phyloP scores from a whole-genome alignment of 2,888 invertebrate species.

The Beris morrisii region DNA sequence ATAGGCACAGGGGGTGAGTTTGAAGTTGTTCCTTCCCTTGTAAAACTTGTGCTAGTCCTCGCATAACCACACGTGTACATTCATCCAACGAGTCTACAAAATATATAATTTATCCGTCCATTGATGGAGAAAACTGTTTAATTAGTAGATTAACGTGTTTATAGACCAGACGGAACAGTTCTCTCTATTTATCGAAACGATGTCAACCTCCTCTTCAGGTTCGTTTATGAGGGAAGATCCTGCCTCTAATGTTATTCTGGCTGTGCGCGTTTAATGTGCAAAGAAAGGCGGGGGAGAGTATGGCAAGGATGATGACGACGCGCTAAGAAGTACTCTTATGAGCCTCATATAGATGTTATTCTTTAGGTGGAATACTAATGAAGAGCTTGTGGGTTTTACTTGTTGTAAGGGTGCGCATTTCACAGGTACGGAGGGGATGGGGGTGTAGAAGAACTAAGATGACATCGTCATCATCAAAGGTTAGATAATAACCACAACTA shows the following conservation, averaged over 20 bases:
- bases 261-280: neutral
- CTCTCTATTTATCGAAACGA: slow-evolving; percentile 22
- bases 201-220: slow-evolving; percentile 16
- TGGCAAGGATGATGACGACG: slow-evolving; percentile 2
- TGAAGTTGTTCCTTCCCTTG: too few relatives aligned
- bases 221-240: neutral
- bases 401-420: too few relatives aligned
- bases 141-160: slow-evolving; percentile 24
- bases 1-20: too few relatives aligned
- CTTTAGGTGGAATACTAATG: slow-evolving; percentile 21
- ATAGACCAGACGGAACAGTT: slow-evolving; percentile 21
- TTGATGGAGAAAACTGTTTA: slow-evolving; percentile 27
- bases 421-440: too few relatives aligned
- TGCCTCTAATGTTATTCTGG: neutral
- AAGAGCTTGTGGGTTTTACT: neutral
- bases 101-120: slow-evolving; percentile 18
- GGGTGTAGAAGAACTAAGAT: too few relatives aligned
- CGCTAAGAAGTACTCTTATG: neutral
- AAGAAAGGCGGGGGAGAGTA: neutral
- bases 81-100: neutral
- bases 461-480: too few relatives aligned
- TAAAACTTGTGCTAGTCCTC: too few relatives aligned
- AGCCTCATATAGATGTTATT: neutral
- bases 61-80: too few relatives aligned
- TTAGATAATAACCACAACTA: too few relatives aligned